Evolutionary conservation across 2,888 invertebrate genomes (phyloP), one percentile per base, ranked within the genome.

Genomic region (Netelia inedita): DNA sequence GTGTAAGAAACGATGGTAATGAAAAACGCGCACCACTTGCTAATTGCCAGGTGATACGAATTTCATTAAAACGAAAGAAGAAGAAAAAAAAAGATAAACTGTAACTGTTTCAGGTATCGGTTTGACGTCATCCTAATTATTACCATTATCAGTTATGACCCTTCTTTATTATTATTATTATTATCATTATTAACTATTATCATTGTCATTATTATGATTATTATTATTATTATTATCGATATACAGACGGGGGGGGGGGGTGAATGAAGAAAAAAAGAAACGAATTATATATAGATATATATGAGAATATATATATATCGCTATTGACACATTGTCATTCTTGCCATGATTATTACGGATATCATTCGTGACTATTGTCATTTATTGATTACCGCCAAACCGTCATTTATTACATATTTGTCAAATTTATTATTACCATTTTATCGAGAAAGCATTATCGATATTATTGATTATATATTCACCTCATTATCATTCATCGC

Each of bases 81-180:
- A 46, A 59, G 9, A 11, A 43, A 69, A 23, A 71, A 79, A 41
- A 68, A 61, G 43, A 82, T 19, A 59, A 72, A 61, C 57, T 16
- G 72, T 74, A 73, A 76, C 69, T 53, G 75, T 73, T 35, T 78
- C 65, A 75, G 74, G 78, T 87, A 86, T 88, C 86, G 87, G 83
- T 87, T 87, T 87, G 86, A 86, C 86, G 89, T 88, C 89, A 88
- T 87, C 83, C 88, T 88, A 88, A 85, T 86, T 85, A 87, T 83
- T 79, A 79, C 23, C 63, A 82, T 79, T 74, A 85, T 84, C 73
- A 82, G 63, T 86, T 80, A 79, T 78, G 73, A 83, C 81, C 61
- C 66, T 83, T 87, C 63, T 57, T 76, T 71, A 82, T 80, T 86
- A 83, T 75, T 85, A 88, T 79, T 83, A 84, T 79, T 74, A 87